Conservation (phyloP, 2,797 vertebrate genomes). For the Hydrolagus colliei region DNA sequence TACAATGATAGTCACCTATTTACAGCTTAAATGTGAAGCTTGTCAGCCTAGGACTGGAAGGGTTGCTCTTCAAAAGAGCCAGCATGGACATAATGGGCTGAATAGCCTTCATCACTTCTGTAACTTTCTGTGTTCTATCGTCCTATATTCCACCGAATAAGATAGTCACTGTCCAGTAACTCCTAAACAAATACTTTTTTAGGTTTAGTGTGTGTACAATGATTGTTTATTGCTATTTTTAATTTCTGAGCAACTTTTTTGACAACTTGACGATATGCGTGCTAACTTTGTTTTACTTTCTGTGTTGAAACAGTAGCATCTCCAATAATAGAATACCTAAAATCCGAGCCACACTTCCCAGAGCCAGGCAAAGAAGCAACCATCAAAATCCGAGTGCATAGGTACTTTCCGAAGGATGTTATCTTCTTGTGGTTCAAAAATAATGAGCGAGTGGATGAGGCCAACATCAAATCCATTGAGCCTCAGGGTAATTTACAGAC, state of each 20-base stretch:
- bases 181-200: background rate
- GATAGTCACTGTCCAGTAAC: background rate
- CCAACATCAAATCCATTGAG: background rate
- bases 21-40: background rate
- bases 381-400: slow-evolving; percentile 26
- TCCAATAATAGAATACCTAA: slow-evolving; percentile 22
- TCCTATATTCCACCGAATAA: background rate
- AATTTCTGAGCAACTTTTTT: too few species aligned
- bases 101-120: background rate
- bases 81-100: too few species aligned
- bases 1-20: background rate
- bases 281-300: background rate
- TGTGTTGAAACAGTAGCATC: slow-evolving; percentile 1
- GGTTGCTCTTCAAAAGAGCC: too few species aligned
- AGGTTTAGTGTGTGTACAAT: background rate
- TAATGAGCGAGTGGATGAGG: background rate
- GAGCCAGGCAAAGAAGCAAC: slow-evolving; percentile 23
- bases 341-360: slow-evolving; percentile 22
- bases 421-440: slow-evolving; percentile 34
- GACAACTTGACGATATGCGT: too few species aligned
- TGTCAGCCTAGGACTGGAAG: too few species aligned
- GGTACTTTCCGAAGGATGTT: slow-evolving; percentile 15
- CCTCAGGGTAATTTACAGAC: background rate
- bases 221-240: background rate
- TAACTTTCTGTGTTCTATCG: background rate